A percentile compares a stretch with the other conserved stretches of the same genome.
These are phyloP conservation scores for Trichonephila clavata DNA, from an alignment of 1,140 invertebrate species.

Conservation along the genomic window DNA sequence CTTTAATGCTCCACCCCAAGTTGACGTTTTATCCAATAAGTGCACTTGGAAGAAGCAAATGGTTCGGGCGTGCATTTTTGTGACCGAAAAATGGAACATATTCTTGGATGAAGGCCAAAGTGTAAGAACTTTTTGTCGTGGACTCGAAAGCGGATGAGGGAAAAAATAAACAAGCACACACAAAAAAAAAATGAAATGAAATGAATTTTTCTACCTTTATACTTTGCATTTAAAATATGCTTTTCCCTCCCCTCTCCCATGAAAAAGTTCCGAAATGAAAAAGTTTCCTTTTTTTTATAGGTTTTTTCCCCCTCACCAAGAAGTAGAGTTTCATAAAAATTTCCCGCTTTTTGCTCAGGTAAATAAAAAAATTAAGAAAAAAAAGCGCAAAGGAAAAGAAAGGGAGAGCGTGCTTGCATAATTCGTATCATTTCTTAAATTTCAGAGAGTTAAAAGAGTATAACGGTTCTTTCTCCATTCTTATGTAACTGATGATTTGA, in stretches of 20 bases:
- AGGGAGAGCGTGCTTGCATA: background rate
- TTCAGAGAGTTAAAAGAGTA: background rate
- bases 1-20: background rate
- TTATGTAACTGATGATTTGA: background rate
- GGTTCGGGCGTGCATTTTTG: conserved; percentile 22
- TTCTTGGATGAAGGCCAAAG: conserved; percentile 44
- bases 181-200: background rate
- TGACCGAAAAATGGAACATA: conserved; percentile 37
- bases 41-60: conserved; percentile 9
- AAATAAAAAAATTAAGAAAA: background rate
- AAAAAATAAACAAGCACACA: background rate
- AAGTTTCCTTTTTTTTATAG: background rate
- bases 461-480: background rate
- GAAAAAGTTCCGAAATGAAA: conserved; percentile 32
- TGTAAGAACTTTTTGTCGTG: conserved; percentile 39
- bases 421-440: conserved; percentile 11
- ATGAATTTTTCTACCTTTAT: conserved; percentile 32
- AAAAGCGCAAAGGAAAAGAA: background rate
- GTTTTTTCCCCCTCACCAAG: background rate
- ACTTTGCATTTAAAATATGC: background rate
- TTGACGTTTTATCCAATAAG: conserved; percentile 33
- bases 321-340: background rate
- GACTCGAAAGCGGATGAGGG: background rate
- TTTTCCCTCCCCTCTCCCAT: background rate
- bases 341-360: background rate